A percentile compares a stretch with the other conserved stretches of the same genome.
Conservation (phyloP, 2,113 vertebrate genomes). For the Phoxinus phoxinus region DNA sequence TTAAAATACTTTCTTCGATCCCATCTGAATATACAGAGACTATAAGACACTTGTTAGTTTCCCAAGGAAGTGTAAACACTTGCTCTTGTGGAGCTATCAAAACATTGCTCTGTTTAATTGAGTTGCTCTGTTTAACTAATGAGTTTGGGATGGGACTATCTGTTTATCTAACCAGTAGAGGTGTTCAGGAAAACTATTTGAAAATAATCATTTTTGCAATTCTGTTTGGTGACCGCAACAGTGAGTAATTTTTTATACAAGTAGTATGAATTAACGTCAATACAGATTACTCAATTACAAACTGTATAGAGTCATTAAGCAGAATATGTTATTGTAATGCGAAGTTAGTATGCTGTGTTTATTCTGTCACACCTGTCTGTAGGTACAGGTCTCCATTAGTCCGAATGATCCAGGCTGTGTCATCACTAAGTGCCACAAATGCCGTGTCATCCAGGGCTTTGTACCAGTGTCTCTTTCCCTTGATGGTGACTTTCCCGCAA, state of each 20-base stretch:
- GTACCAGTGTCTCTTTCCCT: slow-evolving; percentile 96
- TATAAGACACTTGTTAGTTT: background rate
- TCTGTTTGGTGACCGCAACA: background rate
- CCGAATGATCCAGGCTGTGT: slow-evolving; percentile 94
- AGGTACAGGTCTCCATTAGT: slow-evolving; percentile 94
- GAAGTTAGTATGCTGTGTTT: background rate
- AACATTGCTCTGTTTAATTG: background rate
- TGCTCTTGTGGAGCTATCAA: background rate
- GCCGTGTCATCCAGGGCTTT: slow-evolving; percentile 90
- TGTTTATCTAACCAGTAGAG: background rate
- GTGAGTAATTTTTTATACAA: background rate
- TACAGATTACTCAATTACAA: background rate
- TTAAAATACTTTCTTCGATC: background rate
- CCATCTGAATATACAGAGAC: background rate
- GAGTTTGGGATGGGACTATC: background rate
- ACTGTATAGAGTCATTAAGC: background rate
- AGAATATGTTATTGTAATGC: background rate
- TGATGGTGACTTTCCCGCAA: slow-evolving; percentile 91
- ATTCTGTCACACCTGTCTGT: slow-evolving; percentile 82
- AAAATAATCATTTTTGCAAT: background rate
- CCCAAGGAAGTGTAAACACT: background rate
- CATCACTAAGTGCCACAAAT: slow-evolving; percentile 90
- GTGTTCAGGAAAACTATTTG: background rate
- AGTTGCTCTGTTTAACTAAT: background rate
- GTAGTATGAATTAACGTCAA: background rate